Evolutionary conservation across 2,113 vertebrate species (phyloP).

Genomic region (Urocolius indicus): DNA sequence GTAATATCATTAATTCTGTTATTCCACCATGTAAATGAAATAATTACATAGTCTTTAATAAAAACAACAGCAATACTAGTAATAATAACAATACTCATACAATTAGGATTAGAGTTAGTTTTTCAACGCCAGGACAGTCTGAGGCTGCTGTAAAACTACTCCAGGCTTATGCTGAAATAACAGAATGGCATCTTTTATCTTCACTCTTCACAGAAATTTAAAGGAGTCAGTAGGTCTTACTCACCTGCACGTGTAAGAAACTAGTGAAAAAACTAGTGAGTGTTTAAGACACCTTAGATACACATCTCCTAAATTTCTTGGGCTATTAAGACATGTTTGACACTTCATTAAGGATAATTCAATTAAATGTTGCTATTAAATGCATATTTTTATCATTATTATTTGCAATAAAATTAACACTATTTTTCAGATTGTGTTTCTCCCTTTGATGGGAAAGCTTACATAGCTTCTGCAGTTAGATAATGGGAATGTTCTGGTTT

Average conservation of each 20-base stretch:
- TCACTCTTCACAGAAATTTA: neutral
- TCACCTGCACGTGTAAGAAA: neutral
- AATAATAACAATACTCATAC: too few species aligned
- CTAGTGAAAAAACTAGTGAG: neutral
- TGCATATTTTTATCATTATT: neutral
- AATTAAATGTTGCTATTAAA: neutral
- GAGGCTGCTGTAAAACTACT: neutral
- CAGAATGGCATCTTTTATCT: neutral
- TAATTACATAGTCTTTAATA: neutral
- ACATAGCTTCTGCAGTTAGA: neutral
- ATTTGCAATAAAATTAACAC: neutral
- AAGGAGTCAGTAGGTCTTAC: neutral
- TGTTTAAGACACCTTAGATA: neutral
- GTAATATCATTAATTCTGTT: neutral
- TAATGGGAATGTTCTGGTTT: neutral
- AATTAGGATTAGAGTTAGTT: neutral
- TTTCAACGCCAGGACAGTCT: neutral
- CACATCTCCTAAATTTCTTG: neutral
- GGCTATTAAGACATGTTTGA: neutral
- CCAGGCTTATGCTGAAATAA: neutral
- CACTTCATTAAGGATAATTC: neutral
- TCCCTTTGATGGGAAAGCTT: neutral
- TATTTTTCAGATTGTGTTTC: neutral
- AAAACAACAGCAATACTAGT: neutral
- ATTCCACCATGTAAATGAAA: neutral